Evolutionary conservation across 2,113 vertebrate species (phyloP), one percentile per base, ranked within the genome.

Genomic region (Sphyrna mokarran): DNA sequence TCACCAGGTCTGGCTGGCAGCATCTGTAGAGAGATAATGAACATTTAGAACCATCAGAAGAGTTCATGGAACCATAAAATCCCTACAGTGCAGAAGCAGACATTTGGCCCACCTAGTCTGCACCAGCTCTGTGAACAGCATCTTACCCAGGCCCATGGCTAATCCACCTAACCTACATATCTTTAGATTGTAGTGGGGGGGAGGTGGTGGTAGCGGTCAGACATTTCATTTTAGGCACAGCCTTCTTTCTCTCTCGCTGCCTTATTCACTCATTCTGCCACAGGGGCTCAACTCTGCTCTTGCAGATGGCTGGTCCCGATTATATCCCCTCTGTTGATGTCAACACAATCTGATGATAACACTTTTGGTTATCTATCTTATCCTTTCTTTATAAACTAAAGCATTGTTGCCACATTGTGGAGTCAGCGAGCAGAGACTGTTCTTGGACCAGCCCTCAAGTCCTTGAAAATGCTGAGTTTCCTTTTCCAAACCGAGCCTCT

Each of bases 401-500:
- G 63, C 37, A 37, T 23, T 70, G 66, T 94, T 40, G 63, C 63
- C 37, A 29, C 93, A 94, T 70, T 94, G 93, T 94, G 40, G 40
- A 95, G 69, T 72, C 68, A 29, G 43, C 26, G 93, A 48, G 91
- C 0, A 70, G n/a, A 7, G 2, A 37, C 66, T 10, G 68, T 29
- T 91, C 33, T 0, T 11, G 0, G 23, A 13, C 23, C 14, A 48
- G 68, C 68, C 33, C 40, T n/a, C 26, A 22, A 16, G n/a, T n/a
- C n/a, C n/a, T n/a, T n/a, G n/a, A n/a, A n/a, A n/a, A n/a, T n/a
- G n/a, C n/a, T n/a, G n/a, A n/a, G n/a, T n/a, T n/a, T n/a, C n/a
- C 99, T 98, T 99, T 98, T 98, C 97, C 98, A 97, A 98, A 98
- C 97, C 98, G 98, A 96, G 97, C 96, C 96, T 99, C 99, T 97